Evolutionary conservation across 1,140 invertebrate genomes (phyloP).

Genomic region (Heliconius hewitsoni): DNA sequence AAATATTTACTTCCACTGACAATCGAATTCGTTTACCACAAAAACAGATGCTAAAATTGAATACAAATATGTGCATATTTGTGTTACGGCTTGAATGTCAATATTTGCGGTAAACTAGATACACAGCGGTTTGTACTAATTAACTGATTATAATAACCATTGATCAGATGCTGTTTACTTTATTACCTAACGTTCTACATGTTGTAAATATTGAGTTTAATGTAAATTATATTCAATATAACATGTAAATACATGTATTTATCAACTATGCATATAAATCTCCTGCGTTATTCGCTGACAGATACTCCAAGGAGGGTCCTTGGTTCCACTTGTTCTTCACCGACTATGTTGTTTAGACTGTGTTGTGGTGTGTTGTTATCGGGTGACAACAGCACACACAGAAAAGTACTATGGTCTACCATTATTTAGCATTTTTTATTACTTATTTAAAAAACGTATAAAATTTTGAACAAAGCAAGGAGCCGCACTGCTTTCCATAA

Average conservation of each 20-base stretch:
- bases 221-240: background rate
- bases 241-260: background rate
- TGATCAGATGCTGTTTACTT: background rate
- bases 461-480: too few species aligned
- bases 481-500: too few species aligned
- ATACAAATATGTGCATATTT: background rate
- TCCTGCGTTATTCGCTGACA: too few species aligned
- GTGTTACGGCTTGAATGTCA: background rate
- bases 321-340: too few species aligned
- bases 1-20: too few species aligned
- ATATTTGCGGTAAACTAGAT: conserved; percentile 5
- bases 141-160: conserved; percentile 26
- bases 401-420: too few species aligned
- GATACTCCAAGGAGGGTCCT: too few species aligned
- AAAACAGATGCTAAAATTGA: background rate
- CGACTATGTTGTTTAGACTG: too few species aligned
- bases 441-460: too few species aligned
- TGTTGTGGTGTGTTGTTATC: too few species aligned
- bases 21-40: background rate
- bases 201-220: background rate
- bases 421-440: too few species aligned
- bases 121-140: conserved; percentile 20
- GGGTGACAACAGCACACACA: too few species aligned
- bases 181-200: conserved; percentile 6
- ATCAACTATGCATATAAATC: background rate